phyloP scores from a whole-genome alignment of 1,140 invertebrate genomes.

The Theocolax elegans region DNA sequence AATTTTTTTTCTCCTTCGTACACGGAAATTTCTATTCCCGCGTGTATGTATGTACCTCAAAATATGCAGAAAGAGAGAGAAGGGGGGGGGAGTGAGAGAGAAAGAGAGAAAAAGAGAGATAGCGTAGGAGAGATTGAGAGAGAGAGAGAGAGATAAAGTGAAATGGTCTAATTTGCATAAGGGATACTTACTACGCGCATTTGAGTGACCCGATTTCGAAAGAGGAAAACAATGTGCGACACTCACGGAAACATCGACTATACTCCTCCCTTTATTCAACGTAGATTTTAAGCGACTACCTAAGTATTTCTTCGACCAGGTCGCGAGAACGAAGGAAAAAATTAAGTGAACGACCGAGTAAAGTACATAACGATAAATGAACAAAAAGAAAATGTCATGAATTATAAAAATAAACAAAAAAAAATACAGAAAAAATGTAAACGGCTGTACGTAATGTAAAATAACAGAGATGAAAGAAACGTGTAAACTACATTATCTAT shows the following conservation, averaged over 20 bases:
- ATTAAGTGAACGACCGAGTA: background rate
- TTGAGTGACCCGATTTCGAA: background rate
- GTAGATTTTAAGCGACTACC: constrained; percentile 42
- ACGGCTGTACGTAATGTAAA: constrained; percentile 60
- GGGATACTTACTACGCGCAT: background rate
- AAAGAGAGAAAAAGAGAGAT: too few species aligned
- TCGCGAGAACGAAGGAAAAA: background rate
- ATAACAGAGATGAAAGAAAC: constrained; percentile 56
- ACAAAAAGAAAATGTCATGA: constrained; percentile 16
- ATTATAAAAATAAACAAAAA: background rate
- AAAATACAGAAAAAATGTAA: constrained; percentile 48
- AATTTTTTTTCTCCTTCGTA: background rate
- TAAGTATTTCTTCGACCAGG: constrained; percentile 55
- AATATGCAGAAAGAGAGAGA: too few species aligned
- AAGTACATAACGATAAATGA: too few species aligned
- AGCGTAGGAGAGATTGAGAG: too few species aligned
- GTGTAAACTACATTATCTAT: constrained; percentile 53
- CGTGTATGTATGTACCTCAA: background rate
- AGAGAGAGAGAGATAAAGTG: too few species aligned
- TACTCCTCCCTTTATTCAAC: constrained; percentile 36
- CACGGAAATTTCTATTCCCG: background rate
- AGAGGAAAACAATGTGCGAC: background rate
- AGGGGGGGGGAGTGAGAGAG: too few species aligned
- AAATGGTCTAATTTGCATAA: background rate
- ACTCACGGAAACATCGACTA: constrained; percentile 47